Percentiles rank a stretch among this genome's conserved stretches.
phyloP scores from a whole-genome alignment of 2,888 invertebrate genomes.

The Lacanobia wlatinum region DNA sequence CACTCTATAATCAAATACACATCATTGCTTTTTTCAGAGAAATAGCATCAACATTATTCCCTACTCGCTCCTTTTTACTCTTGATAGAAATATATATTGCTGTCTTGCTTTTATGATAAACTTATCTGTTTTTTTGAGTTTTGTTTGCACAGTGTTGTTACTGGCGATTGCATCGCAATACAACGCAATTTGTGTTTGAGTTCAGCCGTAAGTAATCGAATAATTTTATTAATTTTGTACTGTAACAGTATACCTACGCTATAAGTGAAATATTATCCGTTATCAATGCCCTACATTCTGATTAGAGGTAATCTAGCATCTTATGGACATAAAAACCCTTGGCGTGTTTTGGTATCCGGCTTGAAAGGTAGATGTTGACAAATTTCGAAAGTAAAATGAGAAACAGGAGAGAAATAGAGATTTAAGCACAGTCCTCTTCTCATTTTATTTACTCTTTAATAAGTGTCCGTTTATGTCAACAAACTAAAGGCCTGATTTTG shows the following conservation, averaged over 20 bases:
- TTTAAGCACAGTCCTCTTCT: slow-evolving; percentile 46
- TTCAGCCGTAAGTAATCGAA: slow-evolving; percentile 62
- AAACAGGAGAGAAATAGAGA: slow-evolving; percentile 49
- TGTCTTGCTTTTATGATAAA: slow-evolving; percentile 43
- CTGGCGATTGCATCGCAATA: slow-evolving; percentile 6
- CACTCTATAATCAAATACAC: slow-evolving; percentile 30
- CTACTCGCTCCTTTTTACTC: slow-evolving; percentile 35
- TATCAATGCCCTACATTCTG: slow-evolving; percentile 97
- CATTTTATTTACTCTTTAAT: slow-evolving; percentile 50
- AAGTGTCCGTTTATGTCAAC: background rate
- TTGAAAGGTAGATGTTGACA: slow-evolving; percentile 92
- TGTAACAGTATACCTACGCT: slow-evolving; percentile 54
- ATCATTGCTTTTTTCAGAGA: background rate
- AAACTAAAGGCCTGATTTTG: slow-evolving; percentile 15
- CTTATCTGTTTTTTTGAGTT: slow-evolving; percentile 3
- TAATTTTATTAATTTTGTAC: slow-evolving; percentile 54
- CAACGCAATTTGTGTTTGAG: slow-evolving; percentile 58
- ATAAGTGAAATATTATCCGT: slow-evolving; percentile 77
- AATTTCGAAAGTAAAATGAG: slow-evolving; percentile 66
- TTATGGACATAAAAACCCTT: slow-evolving; percentile 96
- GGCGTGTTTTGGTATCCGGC: slow-evolving; percentile 96
- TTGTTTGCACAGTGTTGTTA: background rate
- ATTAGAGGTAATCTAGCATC: slow-evolving; percentile 97
- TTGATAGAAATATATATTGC: slow-evolving; percentile 10
- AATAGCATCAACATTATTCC: slow-evolving; percentile 6